Percentiles rank a stretch among this genome's conserved stretches.
These are phyloP conservation scores for Melieria crassipennis DNA, from an alignment of 2,888 invertebrate genomes.

Conservation along the genomic window DNA sequence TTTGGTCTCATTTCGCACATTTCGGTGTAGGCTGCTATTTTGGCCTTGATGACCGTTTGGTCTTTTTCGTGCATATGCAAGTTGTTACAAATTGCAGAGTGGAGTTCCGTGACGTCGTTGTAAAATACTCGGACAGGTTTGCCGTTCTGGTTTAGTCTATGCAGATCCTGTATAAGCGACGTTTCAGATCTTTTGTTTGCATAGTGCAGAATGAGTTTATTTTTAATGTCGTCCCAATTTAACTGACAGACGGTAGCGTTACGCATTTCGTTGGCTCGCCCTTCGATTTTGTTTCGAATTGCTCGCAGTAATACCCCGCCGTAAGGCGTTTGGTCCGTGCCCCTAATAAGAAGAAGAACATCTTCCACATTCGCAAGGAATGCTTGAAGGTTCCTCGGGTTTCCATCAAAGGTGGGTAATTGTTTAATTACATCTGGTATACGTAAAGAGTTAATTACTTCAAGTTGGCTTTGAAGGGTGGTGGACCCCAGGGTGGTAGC, in stretches of 20 bases:
- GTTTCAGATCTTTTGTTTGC: conserved; percentile 41
- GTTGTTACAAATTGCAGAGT: conserved; percentile 40
- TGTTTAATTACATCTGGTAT: conserved; percentile 44
- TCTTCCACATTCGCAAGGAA: conserved; percentile 35
- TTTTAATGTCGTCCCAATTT: conserved; percentile 34
- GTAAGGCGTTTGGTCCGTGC: conserved; percentile 32
- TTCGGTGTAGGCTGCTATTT: conserved; percentile 41
- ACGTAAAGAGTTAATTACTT: conserved; percentile 8
- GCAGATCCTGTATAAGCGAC: conserved; percentile 39
- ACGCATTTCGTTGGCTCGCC: conserved; percentile 38
- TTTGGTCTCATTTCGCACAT: conserved; percentile 35
- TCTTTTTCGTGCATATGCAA: conserved; percentile 43
- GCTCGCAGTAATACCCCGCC: conserved; percentile 35
- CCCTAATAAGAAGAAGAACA: conserved; percentile 28
- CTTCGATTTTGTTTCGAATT: conserved; percentile 41
- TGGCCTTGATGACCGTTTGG: conserved; percentile 39
- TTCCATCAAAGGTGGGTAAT: conserved; percentile 33
- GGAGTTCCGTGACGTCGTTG: conserved; percentile 42
- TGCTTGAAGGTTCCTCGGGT: background rate
- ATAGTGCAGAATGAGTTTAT: conserved; percentile 29
- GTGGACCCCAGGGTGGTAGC: no score
- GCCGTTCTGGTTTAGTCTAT: conserved; percentile 31
- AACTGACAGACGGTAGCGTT: conserved; percentile 29
- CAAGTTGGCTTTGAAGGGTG: no score
- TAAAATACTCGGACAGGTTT: conserved; percentile 41